phyloP scores from a whole-genome alignment of 2,888 invertebrate species.

The Sialis fuliginosa region DNA sequence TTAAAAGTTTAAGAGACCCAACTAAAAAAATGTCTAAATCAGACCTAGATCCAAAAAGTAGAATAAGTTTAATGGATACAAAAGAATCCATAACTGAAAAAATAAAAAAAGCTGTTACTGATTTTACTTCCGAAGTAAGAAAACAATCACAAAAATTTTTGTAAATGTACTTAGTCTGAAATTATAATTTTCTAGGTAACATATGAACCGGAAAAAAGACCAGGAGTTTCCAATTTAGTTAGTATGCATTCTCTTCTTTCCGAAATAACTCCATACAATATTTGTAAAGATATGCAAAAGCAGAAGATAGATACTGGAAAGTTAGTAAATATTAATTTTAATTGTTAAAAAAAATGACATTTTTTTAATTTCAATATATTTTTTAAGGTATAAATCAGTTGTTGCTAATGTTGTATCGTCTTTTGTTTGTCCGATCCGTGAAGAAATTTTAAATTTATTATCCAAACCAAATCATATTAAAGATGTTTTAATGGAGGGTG shows the following conservation, averaged over 20 bases:
- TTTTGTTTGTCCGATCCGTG: constrained; percentile 50
- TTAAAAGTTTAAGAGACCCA: constrained; percentile 76
- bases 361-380: constrained; percentile 3
- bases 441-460: constrained; percentile 35
- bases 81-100: constrained; percentile 50
- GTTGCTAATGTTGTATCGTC: constrained; percentile 58
- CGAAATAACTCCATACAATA: constrained; percentile 44
- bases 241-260: constrained; percentile 61
- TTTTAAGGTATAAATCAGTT: constrained; percentile 45
- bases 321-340: constrained; percentile 23
- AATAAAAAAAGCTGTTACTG: constrained; percentile 79
- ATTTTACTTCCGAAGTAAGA: constrained; percentile 52
- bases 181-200: constrained; percentile 34
- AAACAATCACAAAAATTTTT: not conserved
- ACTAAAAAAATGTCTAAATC: constrained; percentile 97
- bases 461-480: constrained; percentile 41
- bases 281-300: constrained; percentile 38
- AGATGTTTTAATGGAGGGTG: constrained; percentile 42
- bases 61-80: constrained; percentile 63
- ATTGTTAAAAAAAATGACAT: constrained; percentile 2
- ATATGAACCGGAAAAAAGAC: constrained; percentile 58
- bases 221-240: constrained; percentile 83
- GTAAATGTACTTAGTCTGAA: constrained; percentile 1
- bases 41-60: constrained; percentile 54
- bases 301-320: constrained; percentile 52